These are phyloP conservation scores for Ataeniobius toweri DNA, from an alignment of 2,797 vertebrate species.

Conservation along the genomic window DNA sequence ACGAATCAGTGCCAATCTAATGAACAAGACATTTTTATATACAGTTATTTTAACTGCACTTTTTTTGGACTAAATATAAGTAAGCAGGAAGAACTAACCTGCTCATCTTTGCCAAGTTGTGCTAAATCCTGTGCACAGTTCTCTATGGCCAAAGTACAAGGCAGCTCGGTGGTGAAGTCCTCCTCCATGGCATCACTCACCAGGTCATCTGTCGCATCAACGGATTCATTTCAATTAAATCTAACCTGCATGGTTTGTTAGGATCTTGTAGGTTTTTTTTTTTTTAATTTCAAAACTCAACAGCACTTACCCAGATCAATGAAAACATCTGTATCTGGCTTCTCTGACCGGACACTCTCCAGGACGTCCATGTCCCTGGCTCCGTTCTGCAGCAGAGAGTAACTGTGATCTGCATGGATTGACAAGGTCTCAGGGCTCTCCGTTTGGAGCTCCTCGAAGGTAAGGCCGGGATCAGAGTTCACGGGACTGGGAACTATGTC, in stretches of 20 bases:
- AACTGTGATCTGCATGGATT: constrained; percentile 87
- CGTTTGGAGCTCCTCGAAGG: constrained; percentile 47
- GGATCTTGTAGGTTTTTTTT: neutral
- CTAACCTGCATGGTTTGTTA: neutral
- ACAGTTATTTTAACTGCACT: neutral
- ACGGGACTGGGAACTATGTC: constrained; percentile 69
- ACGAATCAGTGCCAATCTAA: neutral
- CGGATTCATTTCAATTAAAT: neutral
- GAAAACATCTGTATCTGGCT: constrained; percentile 79
- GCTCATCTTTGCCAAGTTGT: constrained; percentile 35
- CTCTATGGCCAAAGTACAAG: constrained; percentile 80
- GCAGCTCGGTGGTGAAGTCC: constrained; percentile 67
- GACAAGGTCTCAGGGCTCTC: constrained; percentile 70
- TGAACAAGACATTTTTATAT: neutral
- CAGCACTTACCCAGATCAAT: constrained; percentile 84
- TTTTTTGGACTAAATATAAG: neutral
- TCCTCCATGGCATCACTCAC: constrained; percentile 74
- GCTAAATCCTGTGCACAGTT: constrained; percentile 51
- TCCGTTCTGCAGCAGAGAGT: constrained; percentile 75
- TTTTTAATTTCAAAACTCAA: neutral
- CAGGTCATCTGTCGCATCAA: constrained; percentile 71
- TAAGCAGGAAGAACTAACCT: constrained; percentile 57
- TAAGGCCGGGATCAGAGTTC: constrained; percentile 43
- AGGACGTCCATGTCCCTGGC: constrained; percentile 63
- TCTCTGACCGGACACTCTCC: constrained; percentile 78